Evolutionary conservation across 2,888 invertebrate genomes (phyloP).

Genomic region (Apotomis capreana): DNA sequence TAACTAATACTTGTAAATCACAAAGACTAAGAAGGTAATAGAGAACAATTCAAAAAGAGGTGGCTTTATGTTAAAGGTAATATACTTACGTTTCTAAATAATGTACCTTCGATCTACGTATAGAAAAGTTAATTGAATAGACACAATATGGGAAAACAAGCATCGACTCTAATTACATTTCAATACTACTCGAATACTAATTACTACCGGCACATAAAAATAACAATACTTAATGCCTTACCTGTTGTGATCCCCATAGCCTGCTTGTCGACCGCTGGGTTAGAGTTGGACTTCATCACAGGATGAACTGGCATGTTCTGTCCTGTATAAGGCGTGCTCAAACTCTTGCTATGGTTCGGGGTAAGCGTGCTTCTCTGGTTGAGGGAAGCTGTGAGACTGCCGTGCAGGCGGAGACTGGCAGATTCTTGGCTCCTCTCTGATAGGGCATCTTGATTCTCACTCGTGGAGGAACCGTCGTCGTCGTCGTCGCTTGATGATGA

Average conservation of each 20-base stretch:
- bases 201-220: too few relatives aligned
- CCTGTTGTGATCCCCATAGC: conserved; percentile 79
- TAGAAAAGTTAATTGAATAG: too few relatives aligned
- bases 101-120: too few relatives aligned
- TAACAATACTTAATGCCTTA: conserved; percentile 46
- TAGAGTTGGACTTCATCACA: conserved; percentile 79
- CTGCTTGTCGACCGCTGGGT: conserved; percentile 79
- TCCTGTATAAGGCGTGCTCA: conserved; percentile 74
- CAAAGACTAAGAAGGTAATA: too few relatives aligned
- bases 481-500: conserved; percentile 89
- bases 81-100: too few relatives aligned
- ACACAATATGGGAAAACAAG: too few relatives aligned
- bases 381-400: conserved; percentile 55
- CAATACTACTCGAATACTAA: too few relatives aligned
- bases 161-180: too few relatives aligned
- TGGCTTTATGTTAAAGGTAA: too few relatives aligned
- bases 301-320: conserved; percentile 74
- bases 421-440: conserved; percentile 73
- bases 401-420: conserved; percentile 59
- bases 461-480: conserved; percentile 81
- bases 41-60: too few relatives aligned
- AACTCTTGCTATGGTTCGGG: conserved; percentile 74
- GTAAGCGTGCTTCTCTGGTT: conserved; percentile 60
- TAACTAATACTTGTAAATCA: too few relatives aligned
- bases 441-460: conserved; percentile 75